Evolutionary conservation across 2,113 vertebrate species (phyloP).

Genomic region (Channa maculata): DNA sequence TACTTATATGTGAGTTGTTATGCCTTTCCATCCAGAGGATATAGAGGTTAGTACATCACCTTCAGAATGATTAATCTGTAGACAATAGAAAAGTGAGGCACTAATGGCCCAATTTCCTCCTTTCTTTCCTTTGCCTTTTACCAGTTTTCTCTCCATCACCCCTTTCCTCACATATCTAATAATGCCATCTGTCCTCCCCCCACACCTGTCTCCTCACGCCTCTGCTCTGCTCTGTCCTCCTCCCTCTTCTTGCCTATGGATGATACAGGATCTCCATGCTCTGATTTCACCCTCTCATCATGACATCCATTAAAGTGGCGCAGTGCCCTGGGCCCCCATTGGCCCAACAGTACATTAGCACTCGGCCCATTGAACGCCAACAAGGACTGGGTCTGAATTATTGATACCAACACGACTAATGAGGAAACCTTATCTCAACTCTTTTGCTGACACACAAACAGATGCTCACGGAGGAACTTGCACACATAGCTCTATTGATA

Average conservation of each 20-base stretch:
- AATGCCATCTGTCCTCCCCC: slow-evolving; percentile 33
- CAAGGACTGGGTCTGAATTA: slow-evolving; percentile 85
- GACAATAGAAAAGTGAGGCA: slow-evolving; percentile 2
- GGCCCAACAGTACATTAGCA: slow-evolving; percentile 87
- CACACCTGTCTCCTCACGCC: slow-evolving; percentile 11
- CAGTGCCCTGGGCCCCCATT: slow-evolving; percentile 74
- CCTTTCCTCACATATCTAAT: slow-evolving; percentile 40
- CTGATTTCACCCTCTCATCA: slow-evolving; percentile 88
- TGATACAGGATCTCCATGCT: slow-evolving; percentile 81
- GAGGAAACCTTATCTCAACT: slow-evolving; percentile 83
- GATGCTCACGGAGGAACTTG: slow-evolving; percentile 45
- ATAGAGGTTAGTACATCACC: slow-evolving; percentile 35
- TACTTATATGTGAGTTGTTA: neutral
- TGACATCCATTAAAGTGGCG: slow-evolving; percentile 87
- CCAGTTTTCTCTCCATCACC: slow-evolving; percentile 5
- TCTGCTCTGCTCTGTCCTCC: slow-evolving; percentile 10
- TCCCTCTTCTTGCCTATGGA: slow-evolving; percentile 54
- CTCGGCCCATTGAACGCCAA: slow-evolving; percentile 86
- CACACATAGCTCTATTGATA: slow-evolving; percentile 41
- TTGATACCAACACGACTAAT: slow-evolving; percentile 88
- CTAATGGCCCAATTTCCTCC: slow-evolving; percentile 4
- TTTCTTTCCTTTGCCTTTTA: neutral
- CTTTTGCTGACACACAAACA: slow-evolving; percentile 71
- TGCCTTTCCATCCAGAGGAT: slow-evolving; percentile 13
- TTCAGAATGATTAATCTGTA: slow-evolving; percentile 31